phyloP scores from a whole-genome alignment of 1,140 invertebrate genomes.

The Acromyrmex charruanus region DNA sequence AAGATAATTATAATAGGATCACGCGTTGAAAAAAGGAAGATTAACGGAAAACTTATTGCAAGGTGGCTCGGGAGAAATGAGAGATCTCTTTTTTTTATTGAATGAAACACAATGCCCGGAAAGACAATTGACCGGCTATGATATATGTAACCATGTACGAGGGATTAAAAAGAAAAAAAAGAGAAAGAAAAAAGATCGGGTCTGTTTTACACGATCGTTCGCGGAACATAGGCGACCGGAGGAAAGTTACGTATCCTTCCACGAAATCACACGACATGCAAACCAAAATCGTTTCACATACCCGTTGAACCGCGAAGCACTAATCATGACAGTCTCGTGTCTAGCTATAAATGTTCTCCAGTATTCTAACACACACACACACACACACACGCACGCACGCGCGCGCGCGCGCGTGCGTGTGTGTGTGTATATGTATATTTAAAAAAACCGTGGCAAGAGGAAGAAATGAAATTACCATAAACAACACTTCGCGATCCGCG shows the following conservation, averaged over 20 bases:
- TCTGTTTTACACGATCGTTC: slow-evolving; percentile 24
- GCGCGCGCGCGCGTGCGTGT: no score
- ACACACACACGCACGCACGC: background rate
- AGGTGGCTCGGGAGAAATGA: slow-evolving; percentile 13
- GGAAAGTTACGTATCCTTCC: slow-evolving; percentile 69
- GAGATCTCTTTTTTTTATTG: background rate
- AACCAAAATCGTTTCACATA: slow-evolving; percentile 61
- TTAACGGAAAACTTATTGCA: slow-evolving; percentile 24
- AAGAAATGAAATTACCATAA: slow-evolving; percentile 48
- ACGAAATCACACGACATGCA: slow-evolving; percentile 76
- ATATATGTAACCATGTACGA: background rate
- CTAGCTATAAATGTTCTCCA: background rate
- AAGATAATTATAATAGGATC: slow-evolving; percentile 54
- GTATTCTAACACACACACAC: slow-evolving; percentile 27
- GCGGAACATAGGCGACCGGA: slow-evolving; percentile 28
- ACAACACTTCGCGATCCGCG: slow-evolving; percentile 36
- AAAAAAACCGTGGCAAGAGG: slow-evolving; percentile 69
- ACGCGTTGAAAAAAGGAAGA: slow-evolving; percentile 3
- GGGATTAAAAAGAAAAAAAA: background rate
- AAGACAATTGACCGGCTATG: background rate
- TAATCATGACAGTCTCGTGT: slow-evolving; percentile 13
- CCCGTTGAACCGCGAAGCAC: slow-evolving; percentile 21
- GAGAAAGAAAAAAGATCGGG: slow-evolving; percentile 28
- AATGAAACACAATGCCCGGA: background rate
- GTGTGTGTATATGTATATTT: background rate